These are phyloP conservation scores for Hiodon alosoides DNA, from an alignment of 2,113 vertebrate genomes.

Conservation along the genomic window DNA sequence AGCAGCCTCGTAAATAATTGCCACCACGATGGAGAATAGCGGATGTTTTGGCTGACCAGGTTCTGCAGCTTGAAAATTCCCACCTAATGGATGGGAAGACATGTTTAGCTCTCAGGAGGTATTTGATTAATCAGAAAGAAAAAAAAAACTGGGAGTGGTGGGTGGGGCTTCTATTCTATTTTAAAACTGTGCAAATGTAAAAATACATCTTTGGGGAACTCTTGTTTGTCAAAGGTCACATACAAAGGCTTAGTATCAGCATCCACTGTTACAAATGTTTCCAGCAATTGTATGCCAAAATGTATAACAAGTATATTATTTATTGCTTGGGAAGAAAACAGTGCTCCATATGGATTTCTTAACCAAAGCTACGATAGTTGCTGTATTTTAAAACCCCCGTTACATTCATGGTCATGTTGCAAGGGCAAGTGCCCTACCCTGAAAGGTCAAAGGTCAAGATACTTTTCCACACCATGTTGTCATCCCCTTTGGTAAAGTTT, in stretches of 20 bases:
- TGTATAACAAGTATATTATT: neutral
- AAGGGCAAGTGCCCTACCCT: no score
- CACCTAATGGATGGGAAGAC: constrained; percentile 37
- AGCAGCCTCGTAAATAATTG: constrained; percentile 42
- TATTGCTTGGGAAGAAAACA: no score
- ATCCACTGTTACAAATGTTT: constrained; percentile 10
- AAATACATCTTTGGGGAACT: neutral
- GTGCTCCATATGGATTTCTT: no score
- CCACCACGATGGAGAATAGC: constrained; percentile 28
- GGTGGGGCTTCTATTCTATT: neutral
- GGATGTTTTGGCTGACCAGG: constrained; percentile 31
- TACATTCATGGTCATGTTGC: no score
- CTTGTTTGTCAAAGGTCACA: constrained; percentile 7
- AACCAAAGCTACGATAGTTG: no score
- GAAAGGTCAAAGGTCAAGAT: no score
- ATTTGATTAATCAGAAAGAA: constrained; percentile 23
- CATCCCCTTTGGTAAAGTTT: no score
- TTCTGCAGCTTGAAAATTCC: constrained; percentile 32
- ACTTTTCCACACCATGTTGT: no score
- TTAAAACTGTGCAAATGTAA: constrained; percentile 4
- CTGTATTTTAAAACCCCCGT: no score
- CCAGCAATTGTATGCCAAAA: neutral
- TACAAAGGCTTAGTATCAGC: neutral
- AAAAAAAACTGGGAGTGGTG: constrained; percentile 23
- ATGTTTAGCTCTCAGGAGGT: constrained; percentile 5